These are phyloP conservation scores for Chloroceryle inda DNA, from an alignment of 2,797 vertebrate genomes.

Conservation along the genomic window DNA sequence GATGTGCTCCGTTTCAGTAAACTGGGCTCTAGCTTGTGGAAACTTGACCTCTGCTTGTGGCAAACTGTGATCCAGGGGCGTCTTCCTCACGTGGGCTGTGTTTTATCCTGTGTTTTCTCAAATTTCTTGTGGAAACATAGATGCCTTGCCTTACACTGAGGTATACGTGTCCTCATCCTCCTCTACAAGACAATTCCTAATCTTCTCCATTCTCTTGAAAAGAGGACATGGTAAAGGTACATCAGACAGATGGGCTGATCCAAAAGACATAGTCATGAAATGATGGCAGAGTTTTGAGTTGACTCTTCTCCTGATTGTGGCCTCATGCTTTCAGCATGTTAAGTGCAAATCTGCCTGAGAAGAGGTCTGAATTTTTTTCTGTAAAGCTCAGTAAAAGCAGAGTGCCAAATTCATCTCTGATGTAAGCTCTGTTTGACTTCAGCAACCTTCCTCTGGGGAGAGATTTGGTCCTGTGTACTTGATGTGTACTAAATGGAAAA, in stretches of 20 bases:
- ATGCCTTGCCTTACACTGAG: not conserved
- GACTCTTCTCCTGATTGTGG: not conserved
- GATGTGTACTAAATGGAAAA: slow-evolving; percentile 39
- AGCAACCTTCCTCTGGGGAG: slow-evolving; percentile 19
- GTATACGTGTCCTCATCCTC: not conserved
- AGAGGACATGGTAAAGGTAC: not conserved
- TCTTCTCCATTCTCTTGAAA: not conserved
- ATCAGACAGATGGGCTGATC: not conserved
- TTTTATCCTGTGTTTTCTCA: not conserved
- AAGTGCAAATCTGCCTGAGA: not conserved
- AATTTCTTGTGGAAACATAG: not conserved
- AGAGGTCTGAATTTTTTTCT: slow-evolving; percentile 34
- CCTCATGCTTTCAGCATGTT: not conserved
- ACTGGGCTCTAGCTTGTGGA: not conserved
- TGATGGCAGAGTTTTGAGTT: not conserved
- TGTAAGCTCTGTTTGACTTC: slow-evolving; percentile 34
- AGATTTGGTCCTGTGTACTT: slow-evolving; percentile 17
- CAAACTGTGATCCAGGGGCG: not conserved
- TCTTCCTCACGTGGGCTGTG: not conserved
- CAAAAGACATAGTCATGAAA: not conserved
- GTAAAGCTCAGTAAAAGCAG: slow-evolving; percentile 5
- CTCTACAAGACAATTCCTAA: not conserved
- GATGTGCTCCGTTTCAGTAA: not conserved
- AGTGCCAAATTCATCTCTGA: slow-evolving; percentile 27
- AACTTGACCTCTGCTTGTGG: not conserved